Conservation (phyloP, 2,888 invertebrate genomes). For the Synanthedon myopaeformis region DNA sequence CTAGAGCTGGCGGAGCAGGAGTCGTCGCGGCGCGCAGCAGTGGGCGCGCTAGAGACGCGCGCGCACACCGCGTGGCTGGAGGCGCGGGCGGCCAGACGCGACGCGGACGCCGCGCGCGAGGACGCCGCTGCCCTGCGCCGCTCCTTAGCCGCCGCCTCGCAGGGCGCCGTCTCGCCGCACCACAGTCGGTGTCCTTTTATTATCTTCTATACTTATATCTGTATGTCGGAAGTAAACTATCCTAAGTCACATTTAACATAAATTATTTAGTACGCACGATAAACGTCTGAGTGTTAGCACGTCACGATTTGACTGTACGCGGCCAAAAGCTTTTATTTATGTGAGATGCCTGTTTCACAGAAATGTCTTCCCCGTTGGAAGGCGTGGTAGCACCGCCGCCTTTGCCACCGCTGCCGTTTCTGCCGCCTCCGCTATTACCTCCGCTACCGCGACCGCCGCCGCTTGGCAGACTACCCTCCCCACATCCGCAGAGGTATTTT, state of each 20-base stretch:
- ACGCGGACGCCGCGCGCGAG: conserved; percentile 77
- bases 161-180: conserved; percentile 38
- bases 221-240: too few relatives aligned
- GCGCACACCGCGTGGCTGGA: conserved; percentile 89
- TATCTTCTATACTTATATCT: too few relatives aligned
- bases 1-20: conserved; percentile 90
- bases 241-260: too few relatives aligned
- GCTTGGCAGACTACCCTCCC: conserved; percentile 67
- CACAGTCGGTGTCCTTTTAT: conserved; percentile 15
- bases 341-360: conserved; percentile 26
- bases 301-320: background rate
- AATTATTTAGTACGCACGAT: too few relatives aligned
- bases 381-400: conserved; percentile 42
- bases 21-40: conserved; percentile 74
- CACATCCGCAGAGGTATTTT: conserved; percentile 63
- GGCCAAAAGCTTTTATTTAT: too few relatives aligned
- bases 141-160: conserved; percentile 34
- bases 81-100: conserved; percentile 83
- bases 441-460: conserved; percentile 75
- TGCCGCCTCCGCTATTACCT: conserved; percentile 68
- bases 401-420: conserved; percentile 70
- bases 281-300: background rate
- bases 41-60: conserved; percentile 83
- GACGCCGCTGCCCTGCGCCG: conserved; percentile 47
- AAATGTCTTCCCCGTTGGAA: conserved; percentile 65